Evolutionary conservation across 2,113 vertebrate genomes (phyloP), one percentile per base, ranked within the genome.

Genomic region (Ellobius talpinus): DNA sequence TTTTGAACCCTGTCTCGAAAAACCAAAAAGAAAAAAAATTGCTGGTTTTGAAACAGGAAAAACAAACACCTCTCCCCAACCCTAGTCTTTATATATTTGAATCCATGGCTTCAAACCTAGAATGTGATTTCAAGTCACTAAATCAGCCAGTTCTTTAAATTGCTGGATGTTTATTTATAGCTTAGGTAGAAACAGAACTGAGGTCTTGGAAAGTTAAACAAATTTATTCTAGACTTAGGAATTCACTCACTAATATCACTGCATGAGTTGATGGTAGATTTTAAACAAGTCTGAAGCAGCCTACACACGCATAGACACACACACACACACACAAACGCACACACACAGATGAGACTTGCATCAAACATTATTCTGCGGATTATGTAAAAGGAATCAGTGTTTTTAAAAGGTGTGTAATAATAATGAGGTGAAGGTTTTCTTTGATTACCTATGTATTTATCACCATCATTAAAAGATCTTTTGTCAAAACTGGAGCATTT

Each of bases 191-290:
- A 85, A 77, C 74, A 39, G 77, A 91, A 85, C 36, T 45, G 23
- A 96, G 8, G n/a, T 42, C 16, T 42, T 33, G 5, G 47, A 26
- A 90, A 9, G 6, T 91, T 87, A 96, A 86, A 86, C 31, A 93
- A 93, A 9, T 91, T 90, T 79, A 63, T 76, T 85, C 65, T 65
- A 93, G 65, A 77, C 39, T 65, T 70, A 72, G 82, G 81, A 89
- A 21, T 36, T 4, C 11, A 31, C 39, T 91, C 65, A 79, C 76
- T 72, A 78, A 42, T 93, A 85, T 79, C 89, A 63, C 5, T 73
- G 29, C 23, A 90, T 74, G 29, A 72, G n/a, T 84, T 26, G 5
- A 24, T 47, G 17, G 45, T 85, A 72, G 85, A 89, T 73, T 68
- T 84, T 91, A 89, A 92, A 72, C 87, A 77, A 82, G 3, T 81